A percentile compares a stretch with the other conserved stretches of the same genome.
These are phyloP conservation scores for Geotrupes spiniger DNA, from an alignment of 2,888 invertebrate species.

Conservation along the genomic window DNA sequence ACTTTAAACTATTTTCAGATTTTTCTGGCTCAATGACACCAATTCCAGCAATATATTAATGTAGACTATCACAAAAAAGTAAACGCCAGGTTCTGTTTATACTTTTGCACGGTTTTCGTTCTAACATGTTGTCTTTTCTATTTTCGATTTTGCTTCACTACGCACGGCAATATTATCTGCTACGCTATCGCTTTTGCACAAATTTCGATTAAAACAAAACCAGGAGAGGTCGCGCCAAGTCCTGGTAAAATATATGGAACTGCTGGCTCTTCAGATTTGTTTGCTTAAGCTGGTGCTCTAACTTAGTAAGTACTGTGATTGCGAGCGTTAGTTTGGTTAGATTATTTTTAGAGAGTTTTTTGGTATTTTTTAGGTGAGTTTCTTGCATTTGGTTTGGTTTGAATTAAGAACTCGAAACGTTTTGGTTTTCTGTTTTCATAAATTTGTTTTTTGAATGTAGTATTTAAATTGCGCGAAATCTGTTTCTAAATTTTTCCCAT, in stretches of 20 bases:
- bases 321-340: not conserved
- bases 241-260: conserved; percentile 49
- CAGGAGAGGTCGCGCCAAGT: conserved; percentile 42
- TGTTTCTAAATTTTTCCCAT: too few relatives aligned
- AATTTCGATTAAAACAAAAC: conserved; percentile 10
- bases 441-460: too few relatives aligned
- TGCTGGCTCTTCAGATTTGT: conserved; percentile 48
- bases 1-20: conserved; percentile 46
- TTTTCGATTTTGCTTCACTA: conserved; percentile 42
- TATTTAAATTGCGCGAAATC: too few relatives aligned
- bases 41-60: conserved; percentile 45
- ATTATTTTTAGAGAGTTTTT: not conserved
- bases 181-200: conserved; percentile 39
- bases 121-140: conserved; percentile 33
- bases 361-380: conserved; percentile 5
- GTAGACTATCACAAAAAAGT: conserved; percentile 24
- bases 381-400: not conserved
- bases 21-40: conserved; percentile 51
- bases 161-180: conserved; percentile 35
- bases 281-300: conserved; percentile 39
- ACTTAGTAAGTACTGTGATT: conserved; percentile 9
- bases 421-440: too few relatives aligned
- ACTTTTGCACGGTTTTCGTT: conserved; percentile 35
- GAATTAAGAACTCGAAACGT: not conserved
- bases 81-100: conserved; percentile 22